These are phyloP conservation scores for Gallinago paraguaiae DNA, from an alignment of 2,113 vertebrate genomes.

Conservation along the genomic window DNA sequence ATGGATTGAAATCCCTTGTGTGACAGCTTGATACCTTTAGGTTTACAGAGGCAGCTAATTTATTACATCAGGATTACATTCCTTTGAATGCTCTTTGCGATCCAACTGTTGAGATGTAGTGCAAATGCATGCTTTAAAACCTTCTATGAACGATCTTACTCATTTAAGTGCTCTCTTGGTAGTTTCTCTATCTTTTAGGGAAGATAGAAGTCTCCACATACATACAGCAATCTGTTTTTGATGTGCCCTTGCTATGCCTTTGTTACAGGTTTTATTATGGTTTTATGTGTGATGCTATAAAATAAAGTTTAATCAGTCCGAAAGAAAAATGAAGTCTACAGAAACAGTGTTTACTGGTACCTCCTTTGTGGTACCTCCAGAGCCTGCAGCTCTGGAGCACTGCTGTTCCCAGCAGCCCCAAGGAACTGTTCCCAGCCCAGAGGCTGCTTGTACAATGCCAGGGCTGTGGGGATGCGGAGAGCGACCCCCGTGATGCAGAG, in stretches of 20 bases:
- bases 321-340: background rate
- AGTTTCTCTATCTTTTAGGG: background rate
- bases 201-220: background rate
- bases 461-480: background rate
- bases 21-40: conserved; percentile 15
- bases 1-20: background rate
- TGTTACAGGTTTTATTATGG: background rate
- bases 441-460: background rate
- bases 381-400: background rate
- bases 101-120: background rate
- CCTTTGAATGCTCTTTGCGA: background rate
- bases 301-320: background rate
- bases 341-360: background rate
- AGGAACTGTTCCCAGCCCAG: background rate
- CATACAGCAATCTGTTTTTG: background rate
- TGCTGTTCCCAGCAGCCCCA: background rate
- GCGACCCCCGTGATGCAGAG: background rate
- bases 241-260: background rate
- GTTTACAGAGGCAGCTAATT: background rate
- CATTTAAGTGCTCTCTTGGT: background rate
- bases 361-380: background rate
- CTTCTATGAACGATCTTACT: background rate
- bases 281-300: background rate
- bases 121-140: background rate
- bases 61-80: background rate